These are phyloP conservation scores for Bryconaethiops microstoma DNA, from an alignment of 2,797 vertebrate genomes.

Conservation along the genomic window DNA sequence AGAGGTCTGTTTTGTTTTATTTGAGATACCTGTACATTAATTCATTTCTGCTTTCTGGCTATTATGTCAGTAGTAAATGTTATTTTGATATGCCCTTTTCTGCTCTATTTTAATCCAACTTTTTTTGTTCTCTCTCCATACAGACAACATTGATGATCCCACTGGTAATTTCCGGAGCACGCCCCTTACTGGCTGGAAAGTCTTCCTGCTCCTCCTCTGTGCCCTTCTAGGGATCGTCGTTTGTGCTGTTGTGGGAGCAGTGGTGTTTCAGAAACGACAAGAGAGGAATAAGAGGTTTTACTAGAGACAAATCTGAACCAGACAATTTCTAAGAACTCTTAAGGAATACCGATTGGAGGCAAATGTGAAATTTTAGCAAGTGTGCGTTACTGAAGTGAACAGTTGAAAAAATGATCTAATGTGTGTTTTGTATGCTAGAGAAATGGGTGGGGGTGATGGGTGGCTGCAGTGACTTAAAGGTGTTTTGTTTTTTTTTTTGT, in stretches of 20 bases:
- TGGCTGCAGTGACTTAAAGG: conserved; percentile 9
- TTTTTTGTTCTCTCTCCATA: background rate
- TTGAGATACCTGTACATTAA: background rate
- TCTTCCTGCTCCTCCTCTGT: conserved; percentile 93
- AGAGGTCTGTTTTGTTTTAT: background rate
- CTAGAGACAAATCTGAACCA: conserved; percentile 65
- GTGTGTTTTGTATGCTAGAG: background rate
- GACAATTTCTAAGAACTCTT: conserved; percentile 55
- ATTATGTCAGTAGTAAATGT: background rate
- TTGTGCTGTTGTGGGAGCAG: conserved; percentile 92
- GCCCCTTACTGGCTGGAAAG: conserved; percentile 95
- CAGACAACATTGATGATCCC: conserved; percentile 95
- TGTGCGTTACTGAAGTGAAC: conserved; percentile 72
- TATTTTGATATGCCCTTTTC: background rate
- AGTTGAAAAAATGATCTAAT: conserved; percentile 34
- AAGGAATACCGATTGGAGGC: conserved; percentile 55
- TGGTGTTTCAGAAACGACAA: conserved; percentile 97
- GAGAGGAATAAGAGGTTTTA: conserved; percentile 98
- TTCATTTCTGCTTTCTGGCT: background rate
- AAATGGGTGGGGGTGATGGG: background rate
- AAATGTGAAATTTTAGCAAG: conserved; percentile 77
- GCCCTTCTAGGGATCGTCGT: conserved; percentile 93
- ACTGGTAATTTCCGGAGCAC: conserved; percentile 94
- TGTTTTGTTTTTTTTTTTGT: background rate
- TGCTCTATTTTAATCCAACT: background rate